Conservation (phyloP, 2,797 vertebrate species). For the Borostomias antarcticus region DNA sequence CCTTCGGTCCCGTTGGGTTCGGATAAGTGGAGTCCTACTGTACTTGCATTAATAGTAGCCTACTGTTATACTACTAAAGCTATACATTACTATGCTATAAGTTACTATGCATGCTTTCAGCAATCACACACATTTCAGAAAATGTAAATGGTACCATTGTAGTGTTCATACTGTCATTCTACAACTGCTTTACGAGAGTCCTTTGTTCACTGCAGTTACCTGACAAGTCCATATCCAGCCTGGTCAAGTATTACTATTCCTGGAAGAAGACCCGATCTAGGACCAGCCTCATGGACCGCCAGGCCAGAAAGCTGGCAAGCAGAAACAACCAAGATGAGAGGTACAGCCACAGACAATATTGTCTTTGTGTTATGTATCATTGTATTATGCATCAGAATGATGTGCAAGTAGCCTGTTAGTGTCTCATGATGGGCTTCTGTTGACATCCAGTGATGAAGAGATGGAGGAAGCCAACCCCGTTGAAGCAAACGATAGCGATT, state of each 20-base stretch:
- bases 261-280: slow-evolving; percentile 98
- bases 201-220: slow-evolving; percentile 70
- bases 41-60: too few species aligned
- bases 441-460: slow-evolving; percentile 88
- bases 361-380: background rate
- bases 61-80: too few species aligned
- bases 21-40: too few species aligned
- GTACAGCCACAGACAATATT: slow-evolving; percentile 56
- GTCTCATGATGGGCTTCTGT: slow-evolving; percentile 44
- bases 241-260: slow-evolving; percentile 98
- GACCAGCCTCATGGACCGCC: slow-evolving; percentile 97
- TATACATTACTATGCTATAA: too few species aligned
- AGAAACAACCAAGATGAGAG: slow-evolving; percentile 94
- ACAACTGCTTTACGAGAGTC: too few species aligned
- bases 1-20: too few species aligned
- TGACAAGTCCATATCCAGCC: slow-evolving; percentile 97
- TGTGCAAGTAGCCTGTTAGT: too few species aligned
- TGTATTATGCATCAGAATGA: too few species aligned
- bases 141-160: too few species aligned
- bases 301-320: slow-evolving; percentile 92
- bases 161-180: too few species aligned
- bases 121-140: too few species aligned
- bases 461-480: slow-evolving; percentile 90
- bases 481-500: slow-evolving; percentile 94
- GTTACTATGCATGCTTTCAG: too few species aligned